Evolutionary conservation across 2,797 vertebrate species (phyloP), one percentile per base, ranked within the genome.

Genomic region (Cryptoprocta ferox): DNA sequence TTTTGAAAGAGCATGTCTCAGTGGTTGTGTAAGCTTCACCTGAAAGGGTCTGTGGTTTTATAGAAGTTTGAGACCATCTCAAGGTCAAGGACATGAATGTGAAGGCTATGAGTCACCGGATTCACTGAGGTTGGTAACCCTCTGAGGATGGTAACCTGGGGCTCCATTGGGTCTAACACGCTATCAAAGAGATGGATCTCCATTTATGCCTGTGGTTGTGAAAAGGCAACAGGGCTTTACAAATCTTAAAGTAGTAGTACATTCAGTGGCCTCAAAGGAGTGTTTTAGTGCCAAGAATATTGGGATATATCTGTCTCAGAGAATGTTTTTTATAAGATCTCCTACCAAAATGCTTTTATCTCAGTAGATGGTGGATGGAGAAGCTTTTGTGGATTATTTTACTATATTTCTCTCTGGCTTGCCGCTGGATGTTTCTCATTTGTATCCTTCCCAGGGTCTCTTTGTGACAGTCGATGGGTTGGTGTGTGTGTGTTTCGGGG

Each of bases 191-290:
- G 18, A 24, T 53, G 0, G 32, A 19, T 86, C 61, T 94, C 50
- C 9, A 21, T 82, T 80, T 89, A 37, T 66, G 24, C 30, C 32
- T 71, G 3, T 63, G 48, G 61, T 45, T 93, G 24, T 76, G 83
- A 93, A 82, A 65, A 76, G 59, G 32, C 82, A 91, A 32, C 10
- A 66, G 26, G 66, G 5, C 66, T 91, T 93, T 82, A 42, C 45
- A 92, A 71, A 11, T 71, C 61, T 76, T 81, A 8, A 90, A 79
- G 26, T 45, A 18, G 3, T 71, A 63, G 15, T 42, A 9, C 45
- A 61, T 92, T 92, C 71, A 59, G 61, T 95, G 59, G 32, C 70
- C 79, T 84, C 70, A 48, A 65, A 88, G 89, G 32, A 81, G 3
- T 91, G 39, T 93, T 88, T 88, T 32, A 53, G 32, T 91, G 14